phyloP scores from a whole-genome alignment of 2,888 invertebrate genomes.

The Pachydiplax longipennis region DNA sequence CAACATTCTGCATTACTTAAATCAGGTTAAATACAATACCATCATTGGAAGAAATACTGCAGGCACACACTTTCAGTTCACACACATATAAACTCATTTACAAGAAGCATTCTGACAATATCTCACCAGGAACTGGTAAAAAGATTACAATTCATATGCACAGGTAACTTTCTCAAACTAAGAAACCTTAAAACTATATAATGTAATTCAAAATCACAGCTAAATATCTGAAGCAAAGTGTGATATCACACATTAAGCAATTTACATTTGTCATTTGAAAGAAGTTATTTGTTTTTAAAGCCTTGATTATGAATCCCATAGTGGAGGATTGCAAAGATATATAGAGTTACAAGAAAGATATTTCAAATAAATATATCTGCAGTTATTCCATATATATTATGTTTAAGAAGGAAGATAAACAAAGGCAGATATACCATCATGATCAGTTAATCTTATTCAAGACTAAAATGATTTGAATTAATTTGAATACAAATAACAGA shows the following conservation, averaged over 20 bases:
- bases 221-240: conserved; percentile 3
- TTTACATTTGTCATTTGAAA: background rate
- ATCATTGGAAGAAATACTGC: background rate
- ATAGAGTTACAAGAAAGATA: too few relatives aligned
- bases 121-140: background rate
- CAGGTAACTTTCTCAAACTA: background rate
- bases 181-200: background rate
- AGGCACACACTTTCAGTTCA: background rate
- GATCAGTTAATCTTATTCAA: too few relatives aligned
- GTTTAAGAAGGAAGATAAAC: too few relatives aligned
- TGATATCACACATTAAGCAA: background rate
- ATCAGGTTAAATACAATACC: background rate
- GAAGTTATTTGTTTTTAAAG: too few relatives aligned
- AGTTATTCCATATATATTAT: too few relatives aligned
- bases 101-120: background rate
- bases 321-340: too few relatives aligned
- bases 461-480: too few relatives aligned
- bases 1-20: background rate
- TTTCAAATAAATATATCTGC: too few relatives aligned
- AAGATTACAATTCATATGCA: background rate
- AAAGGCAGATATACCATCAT: too few relatives aligned
- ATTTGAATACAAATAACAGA: too few relatives aligned
- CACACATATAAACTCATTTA: background rate
- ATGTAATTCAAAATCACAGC: conserved; percentile 12
- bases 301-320: too few relatives aligned